These are phyloP conservation scores for Esox masquinongy DNA, from an alignment of 2,797 vertebrate species.

Conservation along the genomic window DNA sequence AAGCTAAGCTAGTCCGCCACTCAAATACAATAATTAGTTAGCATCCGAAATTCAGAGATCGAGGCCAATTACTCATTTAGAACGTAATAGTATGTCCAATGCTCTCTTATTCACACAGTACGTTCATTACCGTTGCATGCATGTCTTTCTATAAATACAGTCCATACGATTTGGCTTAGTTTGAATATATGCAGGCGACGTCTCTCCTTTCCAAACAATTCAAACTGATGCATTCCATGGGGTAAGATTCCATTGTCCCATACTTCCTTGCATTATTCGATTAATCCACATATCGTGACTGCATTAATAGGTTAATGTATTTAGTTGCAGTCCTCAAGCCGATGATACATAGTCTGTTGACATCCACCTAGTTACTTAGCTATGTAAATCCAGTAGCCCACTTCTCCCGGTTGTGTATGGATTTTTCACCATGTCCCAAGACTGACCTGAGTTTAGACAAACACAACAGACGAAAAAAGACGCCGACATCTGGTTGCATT, in stretches of 20 bases:
- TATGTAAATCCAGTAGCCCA: not conserved
- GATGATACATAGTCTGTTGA: conserved; percentile 6
- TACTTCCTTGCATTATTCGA: not conserved
- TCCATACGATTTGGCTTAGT: conserved; percentile 4
- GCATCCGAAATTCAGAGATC: not conserved
- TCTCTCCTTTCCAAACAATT: conserved; percentile 15
- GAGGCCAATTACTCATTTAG: conserved; percentile 4
- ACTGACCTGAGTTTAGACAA: conserved; percentile 11
- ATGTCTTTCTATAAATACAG: not conserved
- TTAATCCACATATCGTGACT: not conserved
- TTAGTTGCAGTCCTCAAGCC: not conserved
- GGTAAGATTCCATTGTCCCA: conserved; percentile 22
- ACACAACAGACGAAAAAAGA: conserved; percentile 20
- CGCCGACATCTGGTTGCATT: conserved; percentile 25
- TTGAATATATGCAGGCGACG: conserved; percentile 6
- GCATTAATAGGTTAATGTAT: not conserved
- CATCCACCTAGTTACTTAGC: not conserved
- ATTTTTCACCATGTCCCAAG: not conserved
- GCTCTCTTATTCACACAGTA: not conserved
- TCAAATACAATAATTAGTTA: not conserved
- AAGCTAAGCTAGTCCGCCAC: not conserved
- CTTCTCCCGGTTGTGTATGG: not conserved
- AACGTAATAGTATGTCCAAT: not conserved
- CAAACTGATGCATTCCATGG: conserved; percentile 18
- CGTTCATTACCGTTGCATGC: not conserved